Base-by-base conservation (phyloP, 1,140 invertebrate genomes). In the Drosophila pallidifrons region DNA sequence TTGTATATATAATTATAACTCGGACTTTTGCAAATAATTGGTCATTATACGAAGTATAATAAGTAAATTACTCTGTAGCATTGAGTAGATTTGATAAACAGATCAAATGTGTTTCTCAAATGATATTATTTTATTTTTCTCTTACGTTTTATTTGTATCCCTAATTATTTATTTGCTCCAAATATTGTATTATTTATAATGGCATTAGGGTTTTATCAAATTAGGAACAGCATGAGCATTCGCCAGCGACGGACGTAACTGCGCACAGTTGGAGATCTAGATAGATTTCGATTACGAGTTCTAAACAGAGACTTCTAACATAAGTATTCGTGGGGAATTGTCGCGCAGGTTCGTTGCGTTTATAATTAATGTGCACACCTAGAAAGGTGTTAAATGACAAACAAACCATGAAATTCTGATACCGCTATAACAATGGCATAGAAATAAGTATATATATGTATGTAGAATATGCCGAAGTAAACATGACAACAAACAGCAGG, bases 341-440 rank as follows among this genome's bases (percentile, higher is more conserved):
- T 88, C 69, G 74, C 54, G 63, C 55, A 47, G 85, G 81, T 82
- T 79, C 52, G 85, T 74, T 90, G 79, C 69, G 57, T 77, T 90
- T 86, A 58, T 81, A 82, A 90, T 82, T 87, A 80, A 82, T 90
- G 79, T 75, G 72, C 74, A 69, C 86, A 74, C 69, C 66, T 81
- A 68, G 64, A 82, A 91, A 90, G 82, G 87, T 88, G 87, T 87
- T 90, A 90, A 90, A 82, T 91, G 87, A 90, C 87, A 90, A 91
- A 90, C 87, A 91, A 90, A 90, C 87, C 87, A 90, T 90, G 91
- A 91, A 91, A 90, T 72, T 68, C 70, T 82, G 86, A 90, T 90
- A 90, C 57, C 64, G 52, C 75, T 51, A 28, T 65, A 61, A 58
- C 47, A 71, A 76, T 76, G 25, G 25, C 28, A 52, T 45, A 58